These are phyloP conservation scores for Exephanes ischioxanthus DNA, from an alignment of 2,888 invertebrate genomes.

Conservation along the genomic window DNA sequence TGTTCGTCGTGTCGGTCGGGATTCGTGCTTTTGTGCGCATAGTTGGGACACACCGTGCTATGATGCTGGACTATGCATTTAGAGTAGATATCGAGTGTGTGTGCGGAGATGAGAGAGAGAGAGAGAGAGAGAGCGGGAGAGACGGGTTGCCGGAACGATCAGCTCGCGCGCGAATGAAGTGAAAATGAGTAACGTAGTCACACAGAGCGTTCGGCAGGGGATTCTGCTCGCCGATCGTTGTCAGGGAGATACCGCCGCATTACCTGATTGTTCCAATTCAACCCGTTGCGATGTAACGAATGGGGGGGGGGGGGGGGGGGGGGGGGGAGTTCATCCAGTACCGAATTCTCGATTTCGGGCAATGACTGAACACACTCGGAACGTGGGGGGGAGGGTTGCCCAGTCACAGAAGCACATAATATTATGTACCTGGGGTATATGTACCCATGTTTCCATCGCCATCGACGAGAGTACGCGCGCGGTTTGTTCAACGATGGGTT, in stretches of 20 bases:
- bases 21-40: constrained; percentile 9
- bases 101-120: constrained; percentile 12
- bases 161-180: constrained; percentile 4
- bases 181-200: constrained; percentile 32
- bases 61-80: constrained; percentile 15
- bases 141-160: background rate
- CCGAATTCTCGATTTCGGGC: constrained; percentile 19
- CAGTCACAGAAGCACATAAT: constrained; percentile 27
- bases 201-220: background rate
- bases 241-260: constrained; percentile 21
- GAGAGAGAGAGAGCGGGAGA: constrained; percentile 10
- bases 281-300: constrained; percentile 49
- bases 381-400: background rate
- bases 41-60: background rate
- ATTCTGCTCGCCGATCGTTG: constrained; percentile 21
- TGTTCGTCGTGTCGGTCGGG: constrained; percentile 11
- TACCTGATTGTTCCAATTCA: constrained; percentile 52
- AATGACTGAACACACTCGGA: constrained; percentile 30
- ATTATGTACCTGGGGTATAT: constrained; percentile 34
- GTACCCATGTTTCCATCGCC: constrained; percentile 46
- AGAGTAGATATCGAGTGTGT: constrained; percentile 14
- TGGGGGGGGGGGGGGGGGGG: background rate
- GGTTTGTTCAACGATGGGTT: constrained; percentile 58
- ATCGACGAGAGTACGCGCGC: constrained; percentile 41
- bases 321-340: background rate